These are phyloP conservation scores for Spondyliosoma cantharus DNA, from an alignment of 2,797 vertebrate genomes.

Conservation along the genomic window DNA sequence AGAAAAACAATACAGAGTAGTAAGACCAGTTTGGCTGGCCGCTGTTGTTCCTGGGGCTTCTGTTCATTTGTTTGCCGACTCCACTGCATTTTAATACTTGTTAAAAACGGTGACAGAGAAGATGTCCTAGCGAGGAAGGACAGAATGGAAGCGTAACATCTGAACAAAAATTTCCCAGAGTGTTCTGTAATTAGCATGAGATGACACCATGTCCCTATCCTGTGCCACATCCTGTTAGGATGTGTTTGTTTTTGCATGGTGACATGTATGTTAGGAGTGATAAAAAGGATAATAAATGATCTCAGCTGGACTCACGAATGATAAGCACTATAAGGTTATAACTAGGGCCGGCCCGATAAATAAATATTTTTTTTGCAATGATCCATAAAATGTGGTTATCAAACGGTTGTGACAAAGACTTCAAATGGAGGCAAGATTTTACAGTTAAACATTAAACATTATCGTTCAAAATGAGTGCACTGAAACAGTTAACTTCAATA, in stretches of 20 bases:
- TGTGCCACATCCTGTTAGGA: not conserved
- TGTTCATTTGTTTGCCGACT: not conserved
- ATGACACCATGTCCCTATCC: not conserved
- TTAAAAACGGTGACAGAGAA: not conserved
- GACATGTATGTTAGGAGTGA: not conserved
- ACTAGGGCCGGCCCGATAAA: too few species aligned
- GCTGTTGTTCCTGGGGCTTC: not conserved
- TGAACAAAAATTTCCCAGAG: not conserved
- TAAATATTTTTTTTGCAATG: too few species aligned
- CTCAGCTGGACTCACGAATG: not conserved
- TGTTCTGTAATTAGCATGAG: not conserved
- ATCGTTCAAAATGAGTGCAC: too few species aligned
- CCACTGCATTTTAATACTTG: not conserved
- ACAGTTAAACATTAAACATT: too few species aligned
- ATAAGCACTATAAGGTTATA: too few species aligned
- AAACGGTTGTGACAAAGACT: too few species aligned
- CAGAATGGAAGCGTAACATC: not conserved
- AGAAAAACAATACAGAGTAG: not conserved
- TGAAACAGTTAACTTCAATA: too few species aligned
- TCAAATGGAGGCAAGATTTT: too few species aligned
- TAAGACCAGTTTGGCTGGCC: not conserved
- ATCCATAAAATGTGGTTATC: too few species aligned
- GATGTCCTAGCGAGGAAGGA: not conserved
- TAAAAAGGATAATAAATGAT: not conserved
- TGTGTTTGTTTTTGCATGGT: not conserved